Evolutionary conservation across 2,888 invertebrate genomes (phyloP), one percentile per base, ranked within the genome.

Genomic region (Ariolimax columbianus): DNA sequence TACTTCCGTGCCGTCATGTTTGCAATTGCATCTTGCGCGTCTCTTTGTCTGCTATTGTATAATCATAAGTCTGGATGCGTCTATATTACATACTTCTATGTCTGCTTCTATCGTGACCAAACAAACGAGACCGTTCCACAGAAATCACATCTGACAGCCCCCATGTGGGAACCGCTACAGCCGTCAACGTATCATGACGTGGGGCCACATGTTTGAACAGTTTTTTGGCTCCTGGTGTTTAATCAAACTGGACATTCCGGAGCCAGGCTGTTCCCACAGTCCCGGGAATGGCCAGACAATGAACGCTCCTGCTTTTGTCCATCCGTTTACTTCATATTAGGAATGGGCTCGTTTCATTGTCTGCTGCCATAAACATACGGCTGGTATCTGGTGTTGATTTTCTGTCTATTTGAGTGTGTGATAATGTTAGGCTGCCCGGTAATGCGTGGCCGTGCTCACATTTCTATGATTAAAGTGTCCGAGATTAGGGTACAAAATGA

Each of bases 341-440:
- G 7, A 63, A 4, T n/a, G n/a, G 26, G 59, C 26, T 63, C 59
- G n/a, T n/a, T 63, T n/a, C n/a, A 63, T 63, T 63, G 59, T 63
- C 59, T 63, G 59, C 23, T n/a, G 7, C 1, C 59, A 23, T 63
- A 63, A 63, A 63, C 11, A 63, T n/a, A 63, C 3, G n/a, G 59
- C n/a, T 63, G 59, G n/a, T 63, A n/a, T 63, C 59, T n/a, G n/a
- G 59, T 63, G 59, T 63, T 63, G n/a, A 63, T n/a, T 63, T 63
- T 63, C 1, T 63, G 59, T 63, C 59, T 63, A 6, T 1, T n/a
- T 26, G 59, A 63, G 59, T 63, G 59, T n/a, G 23, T 63, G n/a
- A 26, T n/a, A 4, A n/a, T 63, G 7, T 63, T 63, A 63, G 26
- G 6, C 2, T 63, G 59, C n/a, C n/a, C 9, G 59, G 26, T 63